These are phyloP conservation scores for Ambastaia sidthimunki DNA, from an alignment of 2,797 vertebrate genomes.

Conservation along the genomic window DNA sequence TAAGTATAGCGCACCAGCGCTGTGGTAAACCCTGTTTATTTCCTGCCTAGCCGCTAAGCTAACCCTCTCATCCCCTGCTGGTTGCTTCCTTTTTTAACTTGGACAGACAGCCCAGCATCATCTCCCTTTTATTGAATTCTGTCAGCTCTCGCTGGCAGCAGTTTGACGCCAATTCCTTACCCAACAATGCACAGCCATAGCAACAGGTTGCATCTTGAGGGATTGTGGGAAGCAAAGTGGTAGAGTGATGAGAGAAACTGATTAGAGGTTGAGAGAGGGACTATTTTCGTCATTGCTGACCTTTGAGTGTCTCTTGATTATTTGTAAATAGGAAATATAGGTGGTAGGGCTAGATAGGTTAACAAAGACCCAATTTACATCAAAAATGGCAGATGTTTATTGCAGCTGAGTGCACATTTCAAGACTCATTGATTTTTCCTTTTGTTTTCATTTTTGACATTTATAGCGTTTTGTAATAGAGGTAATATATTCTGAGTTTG, in stretches of 20 bases:
- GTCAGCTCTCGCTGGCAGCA: slow-evolving; percentile 11
- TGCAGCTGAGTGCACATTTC: slow-evolving; percentile 7
- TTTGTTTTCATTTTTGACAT: neutral
- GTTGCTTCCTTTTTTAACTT: slow-evolving; percentile 1
- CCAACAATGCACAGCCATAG: slow-evolving; percentile 41
- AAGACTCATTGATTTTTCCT: neutral
- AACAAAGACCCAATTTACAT: slow-evolving; percentile 17
- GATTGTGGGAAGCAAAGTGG: slow-evolving; percentile 51
- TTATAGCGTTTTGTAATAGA: neutral
- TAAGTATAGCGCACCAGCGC: too few relatives aligned
- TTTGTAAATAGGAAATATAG: slow-evolving; percentile 50
- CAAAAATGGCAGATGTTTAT: slow-evolving; percentile 23
- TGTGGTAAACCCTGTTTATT: neutral
- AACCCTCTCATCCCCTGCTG: neutral
- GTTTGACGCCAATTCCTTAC: slow-evolving; percentile 29
- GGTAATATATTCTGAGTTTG: slow-evolving; percentile 2
- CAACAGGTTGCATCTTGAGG: slow-evolving; percentile 30
- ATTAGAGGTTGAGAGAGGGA: slow-evolving; percentile 16
- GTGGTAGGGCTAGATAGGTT: slow-evolving; percentile 16
- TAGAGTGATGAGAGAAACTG: neutral
- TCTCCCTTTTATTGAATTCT: slow-evolving; percentile 46
- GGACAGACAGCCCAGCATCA: neutral
- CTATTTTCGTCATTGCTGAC: slow-evolving; percentile 52
- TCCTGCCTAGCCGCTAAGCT: neutral
- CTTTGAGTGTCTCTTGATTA: slow-evolving; percentile 42